Evolutionary conservation across 2,888 invertebrate genomes (phyloP).

Genomic region (Teinopalpus imperialis): DNA sequence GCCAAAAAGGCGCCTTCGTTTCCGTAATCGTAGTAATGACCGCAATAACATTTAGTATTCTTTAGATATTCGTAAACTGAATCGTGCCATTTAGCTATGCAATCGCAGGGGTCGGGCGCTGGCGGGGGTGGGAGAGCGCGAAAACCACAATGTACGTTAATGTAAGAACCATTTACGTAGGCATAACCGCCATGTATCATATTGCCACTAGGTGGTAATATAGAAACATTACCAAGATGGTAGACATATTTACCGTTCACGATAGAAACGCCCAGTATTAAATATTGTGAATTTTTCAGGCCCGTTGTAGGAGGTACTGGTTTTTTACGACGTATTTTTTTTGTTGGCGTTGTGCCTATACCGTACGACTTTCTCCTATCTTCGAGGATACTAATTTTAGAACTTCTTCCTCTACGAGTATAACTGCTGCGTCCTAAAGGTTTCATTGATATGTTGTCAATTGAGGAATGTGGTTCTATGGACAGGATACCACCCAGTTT

Average conservation of each 20-base stretch:
- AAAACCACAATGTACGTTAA: conserved; percentile 61
- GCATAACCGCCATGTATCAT: conserved; percentile 65
- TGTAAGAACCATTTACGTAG: conserved; percentile 38
- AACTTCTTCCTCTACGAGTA: conserved; percentile 36
- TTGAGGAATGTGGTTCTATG: conserved; percentile 42
- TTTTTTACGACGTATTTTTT: conserved; percentile 39
- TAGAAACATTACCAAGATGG: conserved; percentile 50
- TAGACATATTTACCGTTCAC: conserved; percentile 51
- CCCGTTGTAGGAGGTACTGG: conserved; percentile 53
- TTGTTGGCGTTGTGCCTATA: conserved; percentile 44
- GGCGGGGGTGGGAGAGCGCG: conserved; percentile 45
- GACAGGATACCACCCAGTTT: conserved; percentile 52
- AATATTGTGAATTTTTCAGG: conserved; percentile 52
- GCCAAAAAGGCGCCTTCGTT: conserved; percentile 55
- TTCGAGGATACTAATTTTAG: conserved; percentile 42
- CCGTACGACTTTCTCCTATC: conserved; percentile 54
- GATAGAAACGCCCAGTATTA: conserved; percentile 55
- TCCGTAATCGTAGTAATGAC: conserved; percentile 59
- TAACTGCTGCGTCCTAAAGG: conserved; percentile 35
- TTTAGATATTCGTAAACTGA: conserved; percentile 51
- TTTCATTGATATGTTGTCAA: conserved; percentile 39
- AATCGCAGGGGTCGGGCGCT: conserved; percentile 55
- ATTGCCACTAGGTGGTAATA: conserved; percentile 53
- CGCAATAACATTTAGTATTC: conserved; percentile 59
- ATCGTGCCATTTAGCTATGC: conserved; percentile 56